phyloP scores from a whole-genome alignment of 1,140 invertebrate species.

The Sitophilus oryzae region DNA sequence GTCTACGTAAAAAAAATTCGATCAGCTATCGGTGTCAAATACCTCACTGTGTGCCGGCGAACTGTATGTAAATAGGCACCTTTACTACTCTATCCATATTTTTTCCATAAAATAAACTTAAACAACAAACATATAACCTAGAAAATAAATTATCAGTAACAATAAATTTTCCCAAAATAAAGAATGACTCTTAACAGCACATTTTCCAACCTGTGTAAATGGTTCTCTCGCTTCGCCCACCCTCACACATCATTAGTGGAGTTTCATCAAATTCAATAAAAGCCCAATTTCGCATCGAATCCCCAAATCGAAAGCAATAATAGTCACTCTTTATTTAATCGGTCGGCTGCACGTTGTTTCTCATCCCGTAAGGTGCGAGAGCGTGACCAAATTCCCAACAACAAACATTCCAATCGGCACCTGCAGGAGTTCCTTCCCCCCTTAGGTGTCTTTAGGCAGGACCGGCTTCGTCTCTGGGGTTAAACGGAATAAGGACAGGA shows the following conservation, averaged over 20 bases:
- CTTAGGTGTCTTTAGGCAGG: not conserved
- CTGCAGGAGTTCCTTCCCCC: constrained; percentile 1
- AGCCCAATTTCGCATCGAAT: constrained; percentile 8
- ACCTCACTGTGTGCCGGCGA: too few species aligned
- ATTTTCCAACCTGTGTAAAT: too few species aligned
- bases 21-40: too few species aligned
- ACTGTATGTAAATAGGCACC: too few species aligned
- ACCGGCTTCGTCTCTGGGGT: not conserved
- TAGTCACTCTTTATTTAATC: constrained; percentile 10
- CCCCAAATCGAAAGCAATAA: constrained; percentile 9
- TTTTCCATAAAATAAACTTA: too few species aligned
- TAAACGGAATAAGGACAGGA: too few species aligned
- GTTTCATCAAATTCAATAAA: constrained; percentile 10
- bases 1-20: too few species aligned
- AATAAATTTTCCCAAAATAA: too few species aligned
- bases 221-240: not conserved
- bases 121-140: too few species aligned
- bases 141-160: too few species aligned
- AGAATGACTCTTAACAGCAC: too few species aligned
- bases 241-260: constrained; percentile 4
- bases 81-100: too few species aligned
- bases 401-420: constrained; percentile 10
- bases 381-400: constrained; percentile 19
- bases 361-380: constrained; percentile 7
- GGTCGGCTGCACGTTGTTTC: constrained; percentile 3